These are phyloP conservation scores for Apus apus DNA, from an alignment of 2,113 vertebrate genomes.

Conservation along the genomic window DNA sequence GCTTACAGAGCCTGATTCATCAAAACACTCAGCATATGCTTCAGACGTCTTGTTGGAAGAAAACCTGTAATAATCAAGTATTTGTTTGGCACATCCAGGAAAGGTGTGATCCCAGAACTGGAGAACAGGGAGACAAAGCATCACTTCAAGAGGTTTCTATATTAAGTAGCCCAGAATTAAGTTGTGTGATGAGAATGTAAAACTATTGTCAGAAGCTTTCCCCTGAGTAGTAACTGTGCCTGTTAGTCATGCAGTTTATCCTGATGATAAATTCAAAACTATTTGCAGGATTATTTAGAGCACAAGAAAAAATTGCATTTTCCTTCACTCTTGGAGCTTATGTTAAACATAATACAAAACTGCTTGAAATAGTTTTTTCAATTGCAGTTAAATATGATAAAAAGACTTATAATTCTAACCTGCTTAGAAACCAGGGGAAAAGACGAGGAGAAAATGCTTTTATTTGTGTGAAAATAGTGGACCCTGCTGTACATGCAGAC, in stretches of 20 bases:
- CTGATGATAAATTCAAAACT: conserved; percentile 23
- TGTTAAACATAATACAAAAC: background rate
- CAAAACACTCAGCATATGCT: background rate
- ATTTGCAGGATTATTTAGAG: conserved; percentile 16
- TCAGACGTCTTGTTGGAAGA: background rate
- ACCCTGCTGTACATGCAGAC: background rate
- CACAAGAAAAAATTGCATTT: background rate
- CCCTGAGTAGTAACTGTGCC: background rate
- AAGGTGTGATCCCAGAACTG: background rate
- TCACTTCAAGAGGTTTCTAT: background rate
- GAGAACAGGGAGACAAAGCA: background rate
- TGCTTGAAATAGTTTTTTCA: background rate
- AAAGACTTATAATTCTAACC: background rate
- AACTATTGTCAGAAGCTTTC: conserved; percentile 20
- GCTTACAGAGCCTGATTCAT: background rate
- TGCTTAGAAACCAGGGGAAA: background rate
- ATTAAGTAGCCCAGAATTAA: conserved; percentile 2
- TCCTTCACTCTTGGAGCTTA: background rate
- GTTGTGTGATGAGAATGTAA: background rate
- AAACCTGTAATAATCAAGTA: background rate
- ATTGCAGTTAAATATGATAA: background rate
- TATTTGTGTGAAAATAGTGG: background rate
- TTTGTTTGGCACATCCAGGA: background rate
- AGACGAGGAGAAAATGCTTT: background rate
- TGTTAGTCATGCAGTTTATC: conserved; percentile 39